A percentile compares a stretch with the other conserved stretches of the same genome.
Evolutionary conservation across 2,888 invertebrate species (phyloP).

Genomic region (Ophion slaviceki): DNA sequence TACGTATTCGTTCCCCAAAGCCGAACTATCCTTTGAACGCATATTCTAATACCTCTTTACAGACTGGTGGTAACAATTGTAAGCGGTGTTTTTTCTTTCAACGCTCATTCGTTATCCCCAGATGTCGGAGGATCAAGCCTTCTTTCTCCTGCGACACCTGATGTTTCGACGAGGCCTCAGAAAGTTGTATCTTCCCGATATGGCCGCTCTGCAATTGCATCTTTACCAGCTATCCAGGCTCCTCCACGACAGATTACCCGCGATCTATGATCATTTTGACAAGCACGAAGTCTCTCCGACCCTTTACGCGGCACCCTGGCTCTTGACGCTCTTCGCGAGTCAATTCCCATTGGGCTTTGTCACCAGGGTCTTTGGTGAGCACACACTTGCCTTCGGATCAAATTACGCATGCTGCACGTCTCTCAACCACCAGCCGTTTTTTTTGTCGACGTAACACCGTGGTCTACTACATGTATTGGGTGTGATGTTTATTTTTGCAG

Average conservation of each 20-base stretch:
- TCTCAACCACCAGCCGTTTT: too few relatives aligned
- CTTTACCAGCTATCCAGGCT: constrained; percentile 97
- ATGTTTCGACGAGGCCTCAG: constrained; percentile 96
- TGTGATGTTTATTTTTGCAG: constrained; percentile 84
- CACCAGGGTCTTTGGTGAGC: constrained; percentile 94
- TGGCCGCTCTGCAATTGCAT: constrained; percentile 95
- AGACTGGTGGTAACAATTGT: too few relatives aligned
- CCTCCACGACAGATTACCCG: constrained; percentile 93
- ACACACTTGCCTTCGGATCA: not conserved
- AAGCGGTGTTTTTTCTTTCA: not conserved
- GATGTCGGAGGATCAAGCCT: constrained; percentile 97
- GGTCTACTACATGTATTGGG: not conserved
- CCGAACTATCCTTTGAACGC: too few relatives aligned
- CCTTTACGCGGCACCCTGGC: constrained; percentile 98
- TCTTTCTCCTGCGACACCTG: constrained; percentile 93
- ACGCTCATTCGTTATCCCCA: constrained; percentile 82
- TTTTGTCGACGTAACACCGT: too few relatives aligned
- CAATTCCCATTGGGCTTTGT: constrained; percentile 98
- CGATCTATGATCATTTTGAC: constrained; percentile 94
- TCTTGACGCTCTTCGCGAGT: constrained; percentile 97
- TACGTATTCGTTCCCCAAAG: constrained; percentile 84
- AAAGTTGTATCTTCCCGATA: constrained; percentile 96
- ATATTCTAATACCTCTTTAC: not conserved
- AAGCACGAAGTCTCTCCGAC: constrained; percentile 96
- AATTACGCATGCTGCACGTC: too few relatives aligned